phyloP scores from a whole-genome alignment of 2,113 vertebrate genomes.

The Podarcis raffonei region DNA sequence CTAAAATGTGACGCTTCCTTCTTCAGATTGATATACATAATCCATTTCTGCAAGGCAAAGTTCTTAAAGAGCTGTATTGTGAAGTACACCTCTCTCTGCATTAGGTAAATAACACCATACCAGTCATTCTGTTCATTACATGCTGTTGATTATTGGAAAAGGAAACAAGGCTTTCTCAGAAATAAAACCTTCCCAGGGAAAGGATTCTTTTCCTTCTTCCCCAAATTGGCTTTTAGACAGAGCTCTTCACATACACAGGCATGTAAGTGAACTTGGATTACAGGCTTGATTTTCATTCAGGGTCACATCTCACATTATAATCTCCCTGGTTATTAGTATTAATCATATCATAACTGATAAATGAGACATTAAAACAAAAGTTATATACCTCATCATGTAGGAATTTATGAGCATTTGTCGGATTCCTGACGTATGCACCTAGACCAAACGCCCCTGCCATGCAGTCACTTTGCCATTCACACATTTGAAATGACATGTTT shows the following conservation, averaged over 20 bases:
- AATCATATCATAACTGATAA: background rate
- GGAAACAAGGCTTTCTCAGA: background rate
- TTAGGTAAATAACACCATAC: slow-evolving; percentile 12
- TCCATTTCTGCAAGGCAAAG: slow-evolving; percentile 1
- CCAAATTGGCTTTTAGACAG: too few relatives aligned
- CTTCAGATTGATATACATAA: slow-evolving; percentile 35
- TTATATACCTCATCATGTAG: background rate
- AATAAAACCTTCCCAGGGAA: background rate
- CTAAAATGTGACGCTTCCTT: background rate
- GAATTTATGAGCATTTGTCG: background rate
- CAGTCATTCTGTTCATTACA: background rate
- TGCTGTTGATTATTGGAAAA: slow-evolving; percentile 30
- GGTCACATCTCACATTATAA: background rate
- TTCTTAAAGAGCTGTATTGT: slow-evolving; percentile 36
- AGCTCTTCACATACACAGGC: background rate
- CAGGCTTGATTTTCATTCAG: background rate
- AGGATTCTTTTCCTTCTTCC: background rate
- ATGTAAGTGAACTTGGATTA: background rate
- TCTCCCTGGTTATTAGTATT: background rate
- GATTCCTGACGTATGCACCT: background rate
- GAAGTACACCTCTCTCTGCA: slow-evolving; percentile 25
- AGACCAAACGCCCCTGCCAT: background rate
- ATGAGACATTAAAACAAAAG: background rate
- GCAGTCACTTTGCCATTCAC: background rate
- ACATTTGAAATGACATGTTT: background rate